Evolutionary conservation across 2,113 vertebrate species (phyloP), one percentile per base, ranked within the genome.

Genomic region (Melanotaenia duboulayi): DNA sequence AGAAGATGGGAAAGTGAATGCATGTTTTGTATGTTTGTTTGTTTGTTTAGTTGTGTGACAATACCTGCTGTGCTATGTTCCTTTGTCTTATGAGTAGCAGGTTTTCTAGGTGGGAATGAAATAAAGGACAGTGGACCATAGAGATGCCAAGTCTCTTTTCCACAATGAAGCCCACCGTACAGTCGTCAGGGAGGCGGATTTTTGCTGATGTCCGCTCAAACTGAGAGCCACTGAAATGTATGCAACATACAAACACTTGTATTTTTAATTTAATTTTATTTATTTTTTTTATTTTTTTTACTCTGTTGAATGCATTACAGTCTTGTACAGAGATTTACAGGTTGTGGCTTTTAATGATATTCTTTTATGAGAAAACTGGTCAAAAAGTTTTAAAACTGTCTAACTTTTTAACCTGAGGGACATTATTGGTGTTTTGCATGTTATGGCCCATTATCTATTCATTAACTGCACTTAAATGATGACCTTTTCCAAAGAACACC

Each of bases 31-130:
- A 73, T 9, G 3, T 28, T 28, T 28, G 28, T 28, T 28, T 28
- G 28, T 28, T 28, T 28, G 28, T 61, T n/a, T 39, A 19, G 16
- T 11, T 4, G 5, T 22, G 23, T 1, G 32, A 16, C 7, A 0
- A 9, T 44, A 89, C 88, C 87, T 90, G 90, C 4, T 80, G 56
- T 0, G 20, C 83, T 22, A 98, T 92, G 76, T 86, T 90, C 20
- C 90, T 80, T 0, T 84, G 70, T 5, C 89, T 78, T 37, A 98
- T 88, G 56, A 96, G 93, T 78, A 95, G 94, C 68, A 98, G 87
- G 83, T 96, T 97, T 88, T 98, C 97, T 90, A 99, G 91, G 87
- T 98, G 96, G 0, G 96, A 99, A 80, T 98, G 96, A 91, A 98
- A 99, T 25, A 97, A 90, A 0, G 82, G 42, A 7, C 90, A 96